Evolutionary conservation across 1,140 invertebrate species (phyloP).

Genomic region (Propsilocerus akamusi): DNA sequence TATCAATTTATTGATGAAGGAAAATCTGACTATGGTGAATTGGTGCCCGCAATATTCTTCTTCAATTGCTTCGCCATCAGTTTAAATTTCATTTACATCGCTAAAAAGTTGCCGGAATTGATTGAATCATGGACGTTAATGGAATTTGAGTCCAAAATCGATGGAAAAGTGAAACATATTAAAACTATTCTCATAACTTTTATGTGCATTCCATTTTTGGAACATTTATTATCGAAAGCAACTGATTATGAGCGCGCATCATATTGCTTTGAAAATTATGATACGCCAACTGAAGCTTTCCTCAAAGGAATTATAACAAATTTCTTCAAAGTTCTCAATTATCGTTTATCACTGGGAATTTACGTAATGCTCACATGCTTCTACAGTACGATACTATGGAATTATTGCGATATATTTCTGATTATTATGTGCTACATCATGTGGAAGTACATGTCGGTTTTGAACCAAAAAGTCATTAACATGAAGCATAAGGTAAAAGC

Average conservation of each 20-base stretch:
- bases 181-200: background rate
- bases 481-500: background rate
- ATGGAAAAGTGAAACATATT: background rate
- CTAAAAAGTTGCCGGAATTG: background rate
- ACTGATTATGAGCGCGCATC: background rate
- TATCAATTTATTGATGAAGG: background rate
- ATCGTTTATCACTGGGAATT: background rate
- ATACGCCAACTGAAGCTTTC: background rate
- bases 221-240: background rate
- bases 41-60: background rate
- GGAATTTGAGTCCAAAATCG: background rate
- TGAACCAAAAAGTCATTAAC: background rate
- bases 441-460: background rate
- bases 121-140: background rate
- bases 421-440: background rate
- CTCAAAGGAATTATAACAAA: background rate
- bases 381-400: background rate
- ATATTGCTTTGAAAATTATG: background rate
- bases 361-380: background rate
- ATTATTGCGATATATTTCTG: background rate
- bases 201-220: background rate
- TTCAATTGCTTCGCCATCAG: background rate
- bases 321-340: background rate
- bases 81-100: background rate
- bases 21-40: background rate